These are phyloP conservation scores for Zaprionus bogoriensis DNA, from an alignment of 2,888 invertebrate species.

Conservation along the genomic window DNA sequence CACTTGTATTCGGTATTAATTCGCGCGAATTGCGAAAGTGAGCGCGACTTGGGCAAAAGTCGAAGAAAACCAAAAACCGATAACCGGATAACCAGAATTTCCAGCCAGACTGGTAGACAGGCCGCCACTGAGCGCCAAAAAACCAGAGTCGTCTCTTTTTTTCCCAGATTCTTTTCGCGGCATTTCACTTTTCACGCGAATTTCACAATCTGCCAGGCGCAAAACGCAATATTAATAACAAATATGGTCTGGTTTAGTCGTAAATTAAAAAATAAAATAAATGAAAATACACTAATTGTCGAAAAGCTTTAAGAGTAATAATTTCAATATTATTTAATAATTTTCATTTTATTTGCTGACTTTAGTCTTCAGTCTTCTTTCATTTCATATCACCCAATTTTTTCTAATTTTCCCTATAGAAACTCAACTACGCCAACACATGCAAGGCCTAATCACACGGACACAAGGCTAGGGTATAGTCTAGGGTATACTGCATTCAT, in stretches of 20 bases:
- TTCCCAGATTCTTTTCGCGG: slow-evolving; percentile 55
- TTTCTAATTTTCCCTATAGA: too few species aligned
- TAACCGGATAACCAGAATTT: slow-evolving; percentile 75
- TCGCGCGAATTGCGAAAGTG: slow-evolving; percentile 33
- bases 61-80: slow-evolving; percentile 60
- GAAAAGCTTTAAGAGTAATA: too few species aligned
- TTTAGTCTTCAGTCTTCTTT: too few species aligned
- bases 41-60: slow-evolving; percentile 17
- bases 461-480: too few species aligned
- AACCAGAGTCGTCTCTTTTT: slow-evolving; percentile 45
- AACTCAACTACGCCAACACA: too few species aligned
- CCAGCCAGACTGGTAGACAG: slow-evolving; percentile 53
- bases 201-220: slow-evolving; percentile 38
- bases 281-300: background rate
- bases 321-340: too few species aligned
- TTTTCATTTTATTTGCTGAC: too few species aligned
- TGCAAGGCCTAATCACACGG: too few species aligned
- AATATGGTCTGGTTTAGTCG: background rate
- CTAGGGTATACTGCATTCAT: too few species aligned
- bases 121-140: slow-evolving; percentile 4
- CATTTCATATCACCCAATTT: too few species aligned
- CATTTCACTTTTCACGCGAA: slow-evolving; percentile 51
- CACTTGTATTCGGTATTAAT: slow-evolving; percentile 49
- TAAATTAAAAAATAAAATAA: background rate
- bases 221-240: background rate